Evolutionary conservation across 1,140 invertebrate species (phyloP), one percentile per base, ranked within the genome.

Genomic region (Calosoma granatense): DNA sequence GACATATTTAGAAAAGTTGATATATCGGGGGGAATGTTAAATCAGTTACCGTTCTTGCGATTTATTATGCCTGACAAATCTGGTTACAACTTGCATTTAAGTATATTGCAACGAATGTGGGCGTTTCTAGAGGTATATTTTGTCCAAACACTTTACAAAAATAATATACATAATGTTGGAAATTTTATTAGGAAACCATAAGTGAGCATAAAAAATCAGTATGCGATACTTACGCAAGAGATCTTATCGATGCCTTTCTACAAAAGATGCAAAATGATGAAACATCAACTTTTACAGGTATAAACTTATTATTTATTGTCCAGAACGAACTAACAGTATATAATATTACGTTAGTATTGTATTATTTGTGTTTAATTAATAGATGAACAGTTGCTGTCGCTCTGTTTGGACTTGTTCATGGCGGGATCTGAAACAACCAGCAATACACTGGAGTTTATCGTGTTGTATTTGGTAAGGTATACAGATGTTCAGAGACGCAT

Each of bases 161-260:
- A n/a, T n/a, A n/a, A n/a, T n/a, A n/a, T n/a, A n/a, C n/a, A n/a
- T n/a, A n/a, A n/a, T n/a, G n/a, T n/a, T n/a, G n/a, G n/a, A n/a
- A n/a, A n/a, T n/a, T 39, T 22, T 56, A 72, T 58, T 57, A 79
- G 75, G 74, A 77, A 61, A 74, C 74, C 23, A 78, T 84, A 22
- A 60, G 72, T 3, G 73, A 82, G 23, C 86, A 88, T 57, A 68
- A 80, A 59, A 62, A 70, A 30, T 75, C 70, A 2, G 64, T 81
- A 12, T 70, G 77, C 19, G 59, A 65, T 0, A 71, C 76, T 23
- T 67, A 76, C 41, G 78, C 81, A 2, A 70, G 78, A 60, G 83
- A 88, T 69, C 78, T 88, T 30, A 86, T 89, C 47, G 85, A 88
- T 60, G 75, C 80, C 9, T 86, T 82, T 66, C 70, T 89, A 12